phyloP scores from a whole-genome alignment of 2,888 invertebrate genomes.

The Cyaniris semiargus region DNA sequence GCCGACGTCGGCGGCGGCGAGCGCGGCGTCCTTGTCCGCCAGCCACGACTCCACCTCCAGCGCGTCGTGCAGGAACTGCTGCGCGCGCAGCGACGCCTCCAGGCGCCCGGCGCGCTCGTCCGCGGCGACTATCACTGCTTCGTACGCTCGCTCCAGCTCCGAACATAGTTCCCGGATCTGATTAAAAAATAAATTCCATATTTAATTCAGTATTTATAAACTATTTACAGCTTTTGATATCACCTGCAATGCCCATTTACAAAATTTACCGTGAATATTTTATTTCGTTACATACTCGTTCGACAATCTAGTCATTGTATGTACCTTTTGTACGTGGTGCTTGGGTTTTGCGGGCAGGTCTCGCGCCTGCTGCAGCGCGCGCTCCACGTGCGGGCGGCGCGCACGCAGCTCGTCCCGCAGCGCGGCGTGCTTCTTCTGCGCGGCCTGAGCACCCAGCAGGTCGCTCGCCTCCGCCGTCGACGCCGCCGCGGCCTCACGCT shows the following conservation, averaged over 20 bases:
- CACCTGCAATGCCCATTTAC: too few relatives aligned
- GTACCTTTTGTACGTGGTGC: constrained; percentile 88
- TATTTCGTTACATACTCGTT: not conserved
- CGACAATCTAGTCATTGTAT: not conserved
- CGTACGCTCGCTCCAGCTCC: constrained; percentile 87
- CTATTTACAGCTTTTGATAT: too few relatives aligned
- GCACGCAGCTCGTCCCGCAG: constrained; percentile 93
- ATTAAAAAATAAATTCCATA: constrained; percentile 25
- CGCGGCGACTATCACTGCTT: constrained; percentile 85
- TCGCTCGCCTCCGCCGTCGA: constrained; percentile 84
- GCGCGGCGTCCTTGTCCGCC: constrained; percentile 90
- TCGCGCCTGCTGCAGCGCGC: constrained; percentile 89
- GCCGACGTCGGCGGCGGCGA: constrained; percentile 93
- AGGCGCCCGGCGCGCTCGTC: constrained; percentile 87
- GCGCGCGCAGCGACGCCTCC: constrained; percentile 92
- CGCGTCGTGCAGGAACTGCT: constrained; percentile 95
- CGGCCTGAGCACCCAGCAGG: constrained; percentile 95
- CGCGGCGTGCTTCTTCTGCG: constrained; percentile 96
- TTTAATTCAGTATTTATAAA: not conserved
- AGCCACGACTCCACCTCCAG: constrained; percentile 96
- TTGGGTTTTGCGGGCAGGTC: constrained; percentile 87
- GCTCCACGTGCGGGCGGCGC: constrained; percentile 91
- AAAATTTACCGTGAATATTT: not conserved
- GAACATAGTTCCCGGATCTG: constrained; percentile 88
- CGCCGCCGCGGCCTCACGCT: constrained; percentile 88